Conservation (phyloP, 2,797 vertebrate species). For the Sebastiscus albofasciatus region DNA sequence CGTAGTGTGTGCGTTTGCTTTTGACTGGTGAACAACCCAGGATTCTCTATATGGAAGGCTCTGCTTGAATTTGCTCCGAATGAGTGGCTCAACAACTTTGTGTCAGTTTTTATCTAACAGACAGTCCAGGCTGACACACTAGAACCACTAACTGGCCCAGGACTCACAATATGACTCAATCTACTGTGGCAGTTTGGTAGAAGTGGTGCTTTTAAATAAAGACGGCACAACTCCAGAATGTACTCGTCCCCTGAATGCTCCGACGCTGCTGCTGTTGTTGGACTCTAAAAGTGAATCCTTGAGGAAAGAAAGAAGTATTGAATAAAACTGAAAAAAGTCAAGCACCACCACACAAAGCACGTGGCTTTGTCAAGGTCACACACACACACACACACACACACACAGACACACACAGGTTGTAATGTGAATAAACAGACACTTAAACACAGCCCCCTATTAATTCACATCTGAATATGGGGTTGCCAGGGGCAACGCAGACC, state of each 20-base stretch:
- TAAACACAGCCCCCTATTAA: slow-evolving; percentile 17
- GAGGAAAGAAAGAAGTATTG: neutral
- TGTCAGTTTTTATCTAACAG: slow-evolving; percentile 51
- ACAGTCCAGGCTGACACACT: slow-evolving; percentile 16
- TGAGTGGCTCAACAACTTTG: slow-evolving; percentile 60
- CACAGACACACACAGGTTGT: slow-evolving; percentile 1
- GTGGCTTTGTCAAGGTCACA: slow-evolving; percentile 34
- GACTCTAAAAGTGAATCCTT: neutral
- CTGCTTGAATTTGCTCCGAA: slow-evolving; percentile 45
- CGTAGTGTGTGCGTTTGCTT: slow-evolving; percentile 31
- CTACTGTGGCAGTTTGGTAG: neutral
- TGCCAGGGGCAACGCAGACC: slow-evolving; percentile 56
- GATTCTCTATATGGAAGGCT: slow-evolving; percentile 15
- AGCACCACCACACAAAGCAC: neutral
- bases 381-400: neutral
- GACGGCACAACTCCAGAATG: neutral
- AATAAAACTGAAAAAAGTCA: slow-evolving; percentile 6
- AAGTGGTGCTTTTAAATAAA: slow-evolving; percentile 20
- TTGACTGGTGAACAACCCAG: slow-evolving; percentile 31
- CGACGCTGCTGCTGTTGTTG: neutral
- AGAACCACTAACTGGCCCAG: slow-evolving; percentile 17
- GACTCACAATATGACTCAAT: slow-evolving; percentile 30
- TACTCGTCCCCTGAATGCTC: neutral
- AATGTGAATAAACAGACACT: slow-evolving; percentile 17
- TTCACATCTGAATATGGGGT: slow-evolving; percentile 44